These are phyloP conservation scores for Mycogona germanica DNA, from an alignment of 2,888 invertebrate genomes.

Conservation along the genomic window DNA sequence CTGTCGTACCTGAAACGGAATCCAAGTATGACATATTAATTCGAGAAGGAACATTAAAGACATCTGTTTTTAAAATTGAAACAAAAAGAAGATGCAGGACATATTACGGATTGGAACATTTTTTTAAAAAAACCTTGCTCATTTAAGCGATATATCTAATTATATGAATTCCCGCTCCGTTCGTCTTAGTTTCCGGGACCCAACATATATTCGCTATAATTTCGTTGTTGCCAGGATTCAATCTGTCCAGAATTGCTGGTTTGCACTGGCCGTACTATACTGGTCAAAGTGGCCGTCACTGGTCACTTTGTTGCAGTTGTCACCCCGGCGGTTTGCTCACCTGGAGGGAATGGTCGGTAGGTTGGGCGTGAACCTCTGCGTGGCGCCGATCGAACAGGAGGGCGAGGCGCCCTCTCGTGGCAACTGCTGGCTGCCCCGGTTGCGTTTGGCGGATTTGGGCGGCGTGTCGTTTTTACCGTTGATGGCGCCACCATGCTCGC, in stretches of 20 bases:
- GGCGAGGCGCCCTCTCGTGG: neutral
- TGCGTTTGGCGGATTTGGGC: constrained; percentile 12
- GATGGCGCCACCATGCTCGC: neutral
- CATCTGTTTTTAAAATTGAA: too few species aligned
- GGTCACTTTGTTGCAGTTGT: constrained; percentile 13
- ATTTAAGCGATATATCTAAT: too few species aligned
- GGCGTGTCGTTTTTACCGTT: constrained; percentile 9
- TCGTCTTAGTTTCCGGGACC: too few species aligned
- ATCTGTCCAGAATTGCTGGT: neutral
- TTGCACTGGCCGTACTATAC: constrained; percentile 15
- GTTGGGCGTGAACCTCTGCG: neutral
- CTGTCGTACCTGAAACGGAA: too few species aligned
- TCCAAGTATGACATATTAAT: too few species aligned
- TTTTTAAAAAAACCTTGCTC: too few species aligned
- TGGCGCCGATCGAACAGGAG: neutral
- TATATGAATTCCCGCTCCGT: too few species aligned
- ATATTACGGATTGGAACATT: too few species aligned
- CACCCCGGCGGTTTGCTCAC: too few species aligned
- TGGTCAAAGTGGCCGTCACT: constrained; percentile 17
- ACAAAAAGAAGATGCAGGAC: too few species aligned
- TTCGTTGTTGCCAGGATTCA: neutral
- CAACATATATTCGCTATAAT: too few species aligned
- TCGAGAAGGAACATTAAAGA: too few species aligned
- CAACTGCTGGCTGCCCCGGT: neutral
- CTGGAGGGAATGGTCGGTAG: constrained; percentile 3